Base-by-base conservation (phyloP, 2,797 vertebrate species). In the Gadopsis marmoratus region DNA sequence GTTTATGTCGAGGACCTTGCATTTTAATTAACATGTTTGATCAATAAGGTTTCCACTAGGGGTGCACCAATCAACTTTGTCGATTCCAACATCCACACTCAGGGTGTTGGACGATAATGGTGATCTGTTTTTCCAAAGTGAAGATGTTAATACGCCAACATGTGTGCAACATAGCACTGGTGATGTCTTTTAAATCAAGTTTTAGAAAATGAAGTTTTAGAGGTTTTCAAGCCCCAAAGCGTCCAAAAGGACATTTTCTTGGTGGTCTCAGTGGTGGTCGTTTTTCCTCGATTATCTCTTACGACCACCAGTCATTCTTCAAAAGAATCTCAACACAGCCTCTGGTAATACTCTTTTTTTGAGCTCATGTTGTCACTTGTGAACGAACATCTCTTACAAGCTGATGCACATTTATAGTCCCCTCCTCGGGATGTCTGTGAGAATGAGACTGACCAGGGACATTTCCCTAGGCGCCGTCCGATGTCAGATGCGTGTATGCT, bases 271-370 rank as follows among this genome's bases (percentile, higher is more conserved):
- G 50, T 13, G 69, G 83, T 71, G 84, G 65, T 76, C 67, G 63
- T 73, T 78, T 37, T 29, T 69, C 37, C 71, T 74, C 84, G 73
- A 73, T 88, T 85, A 86, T 76, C 75, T 63, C 80, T 81, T 55
- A 6, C 64, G 78, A 76, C 79, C 64, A 81, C 61, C 68, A 72
- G 78, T 79, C 59, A 79, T 60, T 84, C 82, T 80, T 86, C 74
- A 90, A 85, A 90, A 45, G 63, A 73, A 39, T 87, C 71, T 69
- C 26, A 59, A 81, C 75, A 61, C 71, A 71, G 72, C 84, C 45
- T 31, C 23, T 51, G 69, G 74, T 60, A 83, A 73, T 78, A 4
- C 81, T 84, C 79, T 86, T 89, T 88, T 89, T 88, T 76, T 78
- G 74, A 81, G 79, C 70, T 51, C 31, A n/a, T 21, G 26, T 59